Evolutionary conservation across 2,797 vertebrate species (phyloP).

Genomic region (Coregonus suidteri): DNA sequence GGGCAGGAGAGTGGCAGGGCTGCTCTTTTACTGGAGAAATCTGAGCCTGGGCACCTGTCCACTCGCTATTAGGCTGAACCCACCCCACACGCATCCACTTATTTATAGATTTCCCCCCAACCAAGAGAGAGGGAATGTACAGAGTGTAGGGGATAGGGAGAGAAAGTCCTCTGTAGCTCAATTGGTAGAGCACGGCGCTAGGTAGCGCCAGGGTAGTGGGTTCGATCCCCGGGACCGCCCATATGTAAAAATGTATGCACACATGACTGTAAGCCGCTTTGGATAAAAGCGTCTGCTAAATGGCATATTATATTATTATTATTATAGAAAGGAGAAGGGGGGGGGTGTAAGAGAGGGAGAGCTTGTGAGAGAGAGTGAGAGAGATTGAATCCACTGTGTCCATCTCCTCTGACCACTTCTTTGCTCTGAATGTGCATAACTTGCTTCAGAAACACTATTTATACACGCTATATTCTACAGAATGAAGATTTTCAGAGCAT

Average conservation of each 20-base stretch:
- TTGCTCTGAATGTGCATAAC: slow-evolving; percentile 29
- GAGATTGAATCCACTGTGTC: too few species aligned
- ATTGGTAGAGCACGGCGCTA: too few species aligned
- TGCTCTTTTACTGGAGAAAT: slow-evolving; percentile 86
- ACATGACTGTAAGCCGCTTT: too few species aligned
- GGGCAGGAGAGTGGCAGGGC: slow-evolving; percentile 74
- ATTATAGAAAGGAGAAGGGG: too few species aligned
- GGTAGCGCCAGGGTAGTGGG: too few species aligned
- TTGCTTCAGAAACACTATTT: background rate
- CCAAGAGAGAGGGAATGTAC: slow-evolving; percentile 9
- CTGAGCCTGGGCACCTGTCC: slow-evolving; percentile 87
- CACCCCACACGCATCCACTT: slow-evolving; percentile 66
- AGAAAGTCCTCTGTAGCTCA: background rate
- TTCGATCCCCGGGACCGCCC: too few species aligned
- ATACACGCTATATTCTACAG: background rate
- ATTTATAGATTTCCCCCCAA: slow-evolving; percentile 79
- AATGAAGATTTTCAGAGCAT: background rate
- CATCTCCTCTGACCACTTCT: slow-evolving; percentile 9
- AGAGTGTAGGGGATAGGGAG: background rate
- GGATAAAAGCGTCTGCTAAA: too few species aligned
- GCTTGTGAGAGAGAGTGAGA: too few species aligned
- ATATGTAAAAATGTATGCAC: too few species aligned
- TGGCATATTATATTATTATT: too few species aligned
- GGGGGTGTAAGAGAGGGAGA: background rate
- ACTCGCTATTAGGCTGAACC: slow-evolving; percentile 72